A percentile compares a stretch with the other conserved stretches of the same genome.
Evolutionary conservation across 2,888 invertebrate genomes (phyloP).

Genomic region (Spialia ferax): DNA sequence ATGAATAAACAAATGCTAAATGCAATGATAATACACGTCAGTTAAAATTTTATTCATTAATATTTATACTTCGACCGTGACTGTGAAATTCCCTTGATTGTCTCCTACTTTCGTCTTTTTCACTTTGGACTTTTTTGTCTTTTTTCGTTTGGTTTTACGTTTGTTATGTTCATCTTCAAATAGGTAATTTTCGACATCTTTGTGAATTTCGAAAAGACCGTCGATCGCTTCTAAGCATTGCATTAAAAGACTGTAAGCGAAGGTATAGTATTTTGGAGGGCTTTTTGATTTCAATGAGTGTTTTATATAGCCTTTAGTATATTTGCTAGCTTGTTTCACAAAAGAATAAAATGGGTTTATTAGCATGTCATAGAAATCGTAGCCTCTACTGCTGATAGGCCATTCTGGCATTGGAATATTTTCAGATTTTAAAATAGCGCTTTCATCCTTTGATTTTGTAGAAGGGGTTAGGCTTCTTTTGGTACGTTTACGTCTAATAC

Average conservation of each 20-base stretch:
- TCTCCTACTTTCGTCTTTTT: background rate
- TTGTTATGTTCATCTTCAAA: constrained; percentile 25
- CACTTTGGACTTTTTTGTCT: constrained; percentile 23
- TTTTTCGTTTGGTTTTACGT: constrained; percentile 31
- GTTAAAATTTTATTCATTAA: too few relatives aligned
- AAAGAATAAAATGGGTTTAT: constrained; percentile 58
- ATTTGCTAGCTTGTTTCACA: constrained; percentile 55
- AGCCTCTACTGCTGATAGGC: constrained; percentile 48
- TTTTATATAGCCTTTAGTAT: constrained; percentile 59
- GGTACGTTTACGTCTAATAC: constrained; percentile 52
- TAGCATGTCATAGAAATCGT: constrained; percentile 57
- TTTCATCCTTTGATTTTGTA: background rate
- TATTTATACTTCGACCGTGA: background rate
- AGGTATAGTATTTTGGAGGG: constrained; percentile 66
- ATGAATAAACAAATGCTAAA: background rate
- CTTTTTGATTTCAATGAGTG: constrained; percentile 56
- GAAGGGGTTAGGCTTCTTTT: constrained; percentile 54
- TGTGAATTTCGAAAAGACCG: constrained; percentile 62
- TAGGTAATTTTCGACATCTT: constrained; percentile 57
- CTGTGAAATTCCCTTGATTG: background rate
- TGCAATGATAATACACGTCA: background rate
- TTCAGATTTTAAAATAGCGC: background rate
- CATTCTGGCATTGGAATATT: constrained; percentile 6
- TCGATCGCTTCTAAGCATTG: constrained; percentile 69
- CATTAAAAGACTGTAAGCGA: constrained; percentile 67